Evolutionary conservation across 1,140 invertebrate species (phyloP), one percentile per base, ranked within the genome.

Genomic region (Neodiprion pinetum): DNA sequence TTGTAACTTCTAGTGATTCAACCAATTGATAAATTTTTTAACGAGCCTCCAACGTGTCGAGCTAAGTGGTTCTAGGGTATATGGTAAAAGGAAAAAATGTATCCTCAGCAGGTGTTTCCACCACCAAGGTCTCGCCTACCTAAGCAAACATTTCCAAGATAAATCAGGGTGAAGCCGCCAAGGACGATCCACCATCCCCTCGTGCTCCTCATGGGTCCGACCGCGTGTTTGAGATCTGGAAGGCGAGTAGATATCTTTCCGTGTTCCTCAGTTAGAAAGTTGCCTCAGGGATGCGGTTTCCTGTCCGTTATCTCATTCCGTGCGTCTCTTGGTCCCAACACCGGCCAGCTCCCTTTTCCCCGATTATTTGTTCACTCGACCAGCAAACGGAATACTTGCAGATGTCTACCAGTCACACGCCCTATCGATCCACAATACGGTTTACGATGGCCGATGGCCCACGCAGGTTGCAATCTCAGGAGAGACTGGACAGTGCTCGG

Each of bases 401-500:
- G 28, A 40, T 40, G 28, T 40, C 28, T 5, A 2, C 28, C 28
- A 40, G 28, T 40, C 28, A 40, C 28, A 40, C 23, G 68, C 14
- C 12, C 12, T 14, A 70, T 12, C 12, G 23, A 70, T 12, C 1
- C 68, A 12, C 12, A 70, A 40, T 79, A 75, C 76, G 78, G 74
- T 47, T 47, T 23, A 21, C 40, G 67, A 23, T 69, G 23, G 14
- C 67, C 67, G 40, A 73, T 78, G 71, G 78, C 76, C 81, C 79
- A 82, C 80, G 78, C 81, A 79, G 81, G 79, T 82, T 82, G 81
- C 81, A 76, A 81, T 82, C 81, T 80, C 78, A 79, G 75, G 70
- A 77, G 77, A 80, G 81, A 82, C 81, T 82, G 81, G 75, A 61
- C 53, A 61, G 53, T 61, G 53, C 11, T 61, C 5, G n/a, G 53